Conservation (phyloP, 1,140 invertebrate species). For the Lepidurus apus region DNA sequence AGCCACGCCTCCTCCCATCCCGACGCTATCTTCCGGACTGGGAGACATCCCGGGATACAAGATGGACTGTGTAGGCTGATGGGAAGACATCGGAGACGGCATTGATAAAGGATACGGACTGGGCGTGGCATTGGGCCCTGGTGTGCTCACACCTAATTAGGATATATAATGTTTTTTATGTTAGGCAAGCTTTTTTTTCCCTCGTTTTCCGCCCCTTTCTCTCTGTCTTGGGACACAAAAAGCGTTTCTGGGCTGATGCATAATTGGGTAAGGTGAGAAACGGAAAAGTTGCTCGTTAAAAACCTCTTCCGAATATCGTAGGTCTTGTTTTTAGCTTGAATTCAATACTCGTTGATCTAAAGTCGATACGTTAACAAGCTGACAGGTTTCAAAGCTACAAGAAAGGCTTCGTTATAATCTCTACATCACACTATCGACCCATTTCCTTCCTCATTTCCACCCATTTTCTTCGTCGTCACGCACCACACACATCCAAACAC, state of each 20-base stretch:
- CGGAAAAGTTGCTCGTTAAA: background rate
- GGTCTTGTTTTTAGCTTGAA: background rate
- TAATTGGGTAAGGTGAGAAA: background rate
- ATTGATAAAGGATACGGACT: conserved; percentile 5
- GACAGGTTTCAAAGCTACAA: conserved; percentile 12
- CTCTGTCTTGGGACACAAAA: background rate
- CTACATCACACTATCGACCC: conserved; percentile 18
- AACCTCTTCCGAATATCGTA: background rate
- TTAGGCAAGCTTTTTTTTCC: background rate
- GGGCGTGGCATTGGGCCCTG: background rate
- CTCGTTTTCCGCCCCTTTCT: background rate
- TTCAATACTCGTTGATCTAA: background rate
- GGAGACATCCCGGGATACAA: conserved; percentile 1
- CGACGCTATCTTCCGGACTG: conserved; percentile 15
- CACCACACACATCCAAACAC: background rate
- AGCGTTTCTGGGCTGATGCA: background rate
- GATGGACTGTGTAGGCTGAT: conserved; percentile 6
- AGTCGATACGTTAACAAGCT: conserved; percentile 19
- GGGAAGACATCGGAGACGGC: background rate
- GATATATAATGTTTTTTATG: background rate
- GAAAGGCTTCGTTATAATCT: conserved; percentile 14
- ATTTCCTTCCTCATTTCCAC: conserved; percentile 17
- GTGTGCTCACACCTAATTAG: conserved; percentile 9
- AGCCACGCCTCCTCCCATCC: conserved; percentile 48
- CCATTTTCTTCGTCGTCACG: background rate